phyloP scores from a whole-genome alignment of 2,797 vertebrate species.

The Holocentrus rufus region DNA sequence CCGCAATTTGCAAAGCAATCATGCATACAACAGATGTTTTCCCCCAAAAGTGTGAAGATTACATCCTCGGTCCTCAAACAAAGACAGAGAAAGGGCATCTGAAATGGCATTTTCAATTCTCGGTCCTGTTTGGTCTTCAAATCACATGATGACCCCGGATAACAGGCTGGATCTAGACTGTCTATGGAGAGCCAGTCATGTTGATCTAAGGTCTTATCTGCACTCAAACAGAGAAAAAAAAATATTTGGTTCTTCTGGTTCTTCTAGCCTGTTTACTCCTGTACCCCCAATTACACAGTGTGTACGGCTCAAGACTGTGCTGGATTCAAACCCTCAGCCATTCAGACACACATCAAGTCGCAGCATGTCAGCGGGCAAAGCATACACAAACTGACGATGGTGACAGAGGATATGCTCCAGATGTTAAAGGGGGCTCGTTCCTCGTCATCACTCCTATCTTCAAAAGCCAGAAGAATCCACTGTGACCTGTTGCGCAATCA shows the following conservation, averaged over 20 bases:
- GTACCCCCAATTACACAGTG: slow-evolving; percentile 24
- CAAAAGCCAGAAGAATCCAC: slow-evolving; percentile 50
- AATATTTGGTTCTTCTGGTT: slow-evolving; percentile 18
- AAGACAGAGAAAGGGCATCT: slow-evolving; percentile 55
- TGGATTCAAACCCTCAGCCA: slow-evolving; percentile 11
- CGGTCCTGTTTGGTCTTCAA: slow-evolving; percentile 45
- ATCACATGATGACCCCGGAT: slow-evolving; percentile 49
- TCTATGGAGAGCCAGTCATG: slow-evolving; percentile 54
- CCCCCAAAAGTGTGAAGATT: slow-evolving; percentile 38
- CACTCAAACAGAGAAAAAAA: slow-evolving; percentile 1
- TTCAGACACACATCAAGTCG: slow-evolving; percentile 35
- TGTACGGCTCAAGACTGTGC: neutral
- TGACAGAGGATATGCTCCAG: slow-evolving; percentile 39
- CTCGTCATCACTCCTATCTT: slow-evolving; percentile 52
- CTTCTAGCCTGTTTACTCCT: slow-evolving; percentile 19
- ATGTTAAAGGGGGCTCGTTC: slow-evolving; percentile 42
- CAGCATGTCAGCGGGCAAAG: slow-evolving; percentile 46
- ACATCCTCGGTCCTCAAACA: slow-evolving; percentile 36
- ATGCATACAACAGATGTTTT: slow-evolving; percentile 46
- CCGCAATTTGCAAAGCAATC: slow-evolving; percentile 47
- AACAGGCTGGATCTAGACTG: slow-evolving; percentile 17
- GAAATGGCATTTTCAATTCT: slow-evolving; percentile 68
- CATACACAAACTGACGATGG: slow-evolving; percentile 26
- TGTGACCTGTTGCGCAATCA: slow-evolving; percentile 41
- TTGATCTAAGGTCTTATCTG: slow-evolving; percentile 35